Base-by-base conservation (phyloP, 2,888 invertebrate species). In the Heterodera filipjevi region DNA sequence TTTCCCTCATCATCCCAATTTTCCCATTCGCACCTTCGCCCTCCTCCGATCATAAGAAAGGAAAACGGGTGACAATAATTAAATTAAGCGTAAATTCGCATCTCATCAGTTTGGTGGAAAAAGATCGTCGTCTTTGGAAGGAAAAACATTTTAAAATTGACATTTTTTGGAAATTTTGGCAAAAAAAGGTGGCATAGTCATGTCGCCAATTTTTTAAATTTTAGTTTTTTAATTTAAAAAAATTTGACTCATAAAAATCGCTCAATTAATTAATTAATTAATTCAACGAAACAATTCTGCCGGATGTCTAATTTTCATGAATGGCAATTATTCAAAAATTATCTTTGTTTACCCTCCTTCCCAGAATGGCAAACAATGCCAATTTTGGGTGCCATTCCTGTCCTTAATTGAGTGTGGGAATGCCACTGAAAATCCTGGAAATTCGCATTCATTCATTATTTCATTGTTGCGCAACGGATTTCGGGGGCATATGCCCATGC, bases 81-180 rank as follows among this genome's bases (percentile, higher is more conserved):
- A 74, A 74, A 59, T 74, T 74, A 74, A 74, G 64, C 66, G 66
- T 27, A 74, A 59, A 74, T 32, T 46, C 27, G 39, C 19, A 5
- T 16, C 39, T 33, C 44, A 22, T 70, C 44, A 70, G 44, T n/a
- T 70, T n/a, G 27, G 44, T 70, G n/a, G n/a, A n/a, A 30, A 70
- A 70, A 70, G n/a, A 27, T 6, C 22, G 39, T 44, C 19, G 32
- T 16, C 14, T 16, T 30, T 27, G 30, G 32, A 71, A 46, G 22
- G 53, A 27, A 35, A 30, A 49, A 33, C n/a, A n/a, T n/a, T n/a
- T n/a, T n/a, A n/a, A n/a, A n/a, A n/a, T n/a, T n/a, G n/a, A n/a
- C n/a, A n/a, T n/a, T 71, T 71, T 71, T 12, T 27, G 53, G 72
- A 44, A 27, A 44, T 30, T n/a, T 35, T 33, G 33, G 22, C 0